Evolutionary conservation across 2,888 invertebrate genomes (phyloP), one percentile per base, ranked within the genome.

Genomic region (Apamea sordens): DNA sequence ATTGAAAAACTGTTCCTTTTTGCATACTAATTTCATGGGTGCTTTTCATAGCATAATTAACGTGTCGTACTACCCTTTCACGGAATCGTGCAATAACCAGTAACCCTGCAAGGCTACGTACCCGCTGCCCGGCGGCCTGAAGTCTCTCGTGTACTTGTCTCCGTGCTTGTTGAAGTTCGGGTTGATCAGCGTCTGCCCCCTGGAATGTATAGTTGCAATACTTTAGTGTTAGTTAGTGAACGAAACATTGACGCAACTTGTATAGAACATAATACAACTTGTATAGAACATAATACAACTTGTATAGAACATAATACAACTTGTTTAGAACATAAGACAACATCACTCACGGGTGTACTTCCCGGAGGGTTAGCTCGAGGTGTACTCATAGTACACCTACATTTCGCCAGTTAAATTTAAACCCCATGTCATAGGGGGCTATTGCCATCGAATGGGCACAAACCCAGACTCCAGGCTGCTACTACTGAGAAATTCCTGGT

Each of bases 91-190:
- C 6, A 32, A 24, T 24, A 69, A 69, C 32, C 69, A 50, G 53
- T 24, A 56, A 32, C 24, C 32, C 15, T 24, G 24, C 24, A 56
- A 69, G 11, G 24, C 21, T 24, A 92, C 96, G 88, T 88, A 97
- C 97, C 97, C 97, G 81, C 94, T 95, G 78, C 96, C 96, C 0
- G 97, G 97, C 7, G 96, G 95, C 67, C 96, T 90, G 86, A 93
- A 96, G 86, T 96, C 96, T 53, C 92, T 92, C 21, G 94, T 93
- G 89, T 97, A 97, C 84, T 95, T 96, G 82, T 95, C 93, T 3
- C 96, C 96, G 84, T 94, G 95, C 85, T 95, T 96, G 77, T 86
- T 96, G 87, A 89, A 95, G 86, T 94, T 95, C 0, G 97, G 95
- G 81, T 96, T 93, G 68, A 96, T 89, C 68, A 97, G 87, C 0